These are phyloP conservation scores for Diadegma fenestrale DNA, from an alignment of 2,888 invertebrate genomes.

Conservation along the genomic window DNA sequence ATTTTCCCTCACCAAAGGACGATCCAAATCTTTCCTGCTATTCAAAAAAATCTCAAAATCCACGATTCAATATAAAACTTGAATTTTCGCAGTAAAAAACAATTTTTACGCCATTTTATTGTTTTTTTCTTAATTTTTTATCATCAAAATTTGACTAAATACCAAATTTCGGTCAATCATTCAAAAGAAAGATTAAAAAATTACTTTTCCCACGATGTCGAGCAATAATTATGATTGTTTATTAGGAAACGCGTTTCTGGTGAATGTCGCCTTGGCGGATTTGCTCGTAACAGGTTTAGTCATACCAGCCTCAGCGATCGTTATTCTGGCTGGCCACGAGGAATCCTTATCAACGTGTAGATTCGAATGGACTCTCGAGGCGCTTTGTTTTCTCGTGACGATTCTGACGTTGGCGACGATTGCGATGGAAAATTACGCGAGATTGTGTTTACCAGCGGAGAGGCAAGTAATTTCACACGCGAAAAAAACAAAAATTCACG, in stretches of 20 bases:
- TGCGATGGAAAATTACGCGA: constrained; percentile 89
- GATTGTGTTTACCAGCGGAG: constrained; percentile 87
- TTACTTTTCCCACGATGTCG: background rate
- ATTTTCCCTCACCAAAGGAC: background rate
- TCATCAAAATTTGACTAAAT: too few relatives aligned
- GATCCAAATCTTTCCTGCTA: background rate
- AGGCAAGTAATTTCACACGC: constrained; percentile 79
- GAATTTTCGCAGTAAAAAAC: background rate
- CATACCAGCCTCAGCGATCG: constrained; percentile 89
- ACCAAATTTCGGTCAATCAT: too few relatives aligned
- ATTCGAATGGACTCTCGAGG: constrained; percentile 89
- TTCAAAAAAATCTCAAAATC: background rate
- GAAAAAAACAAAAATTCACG: background rate
- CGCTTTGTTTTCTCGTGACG: constrained; percentile 89
- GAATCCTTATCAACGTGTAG: constrained; percentile 87
- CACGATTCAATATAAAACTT: too few relatives aligned
- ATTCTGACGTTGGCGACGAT: constrained; percentile 88
- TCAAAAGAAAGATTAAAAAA: background rate
- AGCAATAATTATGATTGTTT: constrained; percentile 16
- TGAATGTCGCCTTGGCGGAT: constrained; percentile 90
- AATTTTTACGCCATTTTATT: background rate
- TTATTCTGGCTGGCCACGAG: constrained; percentile 89
- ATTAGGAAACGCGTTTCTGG: constrained; percentile 89
- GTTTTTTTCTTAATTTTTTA: background rate
- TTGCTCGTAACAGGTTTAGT: constrained; percentile 89